These are phyloP conservation scores for Muschampia plurimacula DNA, from an alignment of 2,888 invertebrate genomes.

Conservation along the genomic window DNA sequence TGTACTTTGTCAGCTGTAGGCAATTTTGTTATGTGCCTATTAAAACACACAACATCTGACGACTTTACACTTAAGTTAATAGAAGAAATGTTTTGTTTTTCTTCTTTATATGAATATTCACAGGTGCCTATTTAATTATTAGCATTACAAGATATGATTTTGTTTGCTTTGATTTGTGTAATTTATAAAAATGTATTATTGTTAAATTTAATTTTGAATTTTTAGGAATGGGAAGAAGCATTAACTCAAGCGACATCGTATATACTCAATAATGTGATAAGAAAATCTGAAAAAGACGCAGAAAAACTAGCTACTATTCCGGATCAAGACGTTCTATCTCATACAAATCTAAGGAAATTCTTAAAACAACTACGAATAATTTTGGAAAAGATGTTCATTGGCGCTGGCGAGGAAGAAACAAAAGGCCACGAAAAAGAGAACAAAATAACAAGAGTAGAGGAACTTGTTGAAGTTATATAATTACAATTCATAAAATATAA, in stretches of 20 bases:
- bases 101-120: constrained; percentile 68
- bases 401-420: constrained; percentile 49
- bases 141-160: background rate
- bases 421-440: constrained; percentile 46
- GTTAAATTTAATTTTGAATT: constrained; percentile 5
- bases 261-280: constrained; percentile 86
- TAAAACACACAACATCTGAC: constrained; percentile 61
- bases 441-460: constrained; percentile 69
- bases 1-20: constrained; percentile 65
- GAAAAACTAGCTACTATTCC: constrained; percentile 83
- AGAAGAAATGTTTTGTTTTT: constrained; percentile 73
- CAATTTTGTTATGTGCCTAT: constrained; percentile 60
- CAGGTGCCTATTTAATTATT: constrained; percentile 56
- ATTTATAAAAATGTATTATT: background rate
- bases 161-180: background rate
- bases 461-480: constrained; percentile 75
- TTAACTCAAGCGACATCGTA: constrained; percentile 88
- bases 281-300: constrained; percentile 88
- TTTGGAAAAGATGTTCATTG: constrained; percentile 68
- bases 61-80: constrained; percentile 68
- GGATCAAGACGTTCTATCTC: constrained; percentile 75
- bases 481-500: constrained; percentile 35
- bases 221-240: constrained; percentile 93
- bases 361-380: constrained; percentile 72
- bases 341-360: constrained; percentile 74